phyloP scores from a whole-genome alignment of 2,888 invertebrate genomes.

The Drosophila helvetica region DNA sequence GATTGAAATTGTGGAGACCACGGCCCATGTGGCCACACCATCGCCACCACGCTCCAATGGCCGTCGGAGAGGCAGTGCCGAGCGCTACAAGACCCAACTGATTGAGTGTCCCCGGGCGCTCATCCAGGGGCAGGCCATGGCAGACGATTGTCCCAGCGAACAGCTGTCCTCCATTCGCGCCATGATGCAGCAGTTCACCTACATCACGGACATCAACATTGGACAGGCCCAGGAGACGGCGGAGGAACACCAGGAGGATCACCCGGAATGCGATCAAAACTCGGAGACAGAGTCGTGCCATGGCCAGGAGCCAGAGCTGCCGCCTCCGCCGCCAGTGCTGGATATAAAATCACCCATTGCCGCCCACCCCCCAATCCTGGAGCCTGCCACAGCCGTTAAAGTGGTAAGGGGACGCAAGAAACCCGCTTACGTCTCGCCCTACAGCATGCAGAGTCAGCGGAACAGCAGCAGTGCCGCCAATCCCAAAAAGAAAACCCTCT shows the following conservation, averaged over 20 bases:
- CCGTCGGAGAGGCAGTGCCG: conserved; percentile 84
- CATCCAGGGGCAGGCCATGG: conserved; percentile 28
- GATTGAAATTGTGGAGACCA: conserved; percentile 83
- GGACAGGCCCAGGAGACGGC: conserved; percentile 74
- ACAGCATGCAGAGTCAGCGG: conserved; percentile 83
- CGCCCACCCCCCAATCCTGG: conserved; percentile 43
- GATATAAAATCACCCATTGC: conserved; percentile 25
- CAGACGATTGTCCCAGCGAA: conserved; percentile 62
- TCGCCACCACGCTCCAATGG: conserved; percentile 54
- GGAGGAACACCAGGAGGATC: conserved; percentile 42
- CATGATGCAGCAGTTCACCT: conserved; percentile 81
- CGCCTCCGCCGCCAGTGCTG: conserved; percentile 21
- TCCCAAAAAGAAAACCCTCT: conserved; percentile 59
- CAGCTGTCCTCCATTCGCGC: conserved; percentile 79
- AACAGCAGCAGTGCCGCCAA: conserved; percentile 43
- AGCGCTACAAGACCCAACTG: conserved; percentile 90
- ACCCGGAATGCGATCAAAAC: conserved; percentile 85
- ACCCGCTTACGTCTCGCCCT: conserved; percentile 88
- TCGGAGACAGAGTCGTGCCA: conserved; percentile 85
- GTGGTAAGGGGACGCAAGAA: conserved; percentile 85
- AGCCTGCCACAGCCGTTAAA: conserved; percentile 66
- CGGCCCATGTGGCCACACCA: conserved; percentile 76
- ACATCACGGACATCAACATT: conserved; percentile 81
- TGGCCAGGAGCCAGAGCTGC: conserved; percentile 60
- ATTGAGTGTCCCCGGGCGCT: conserved; percentile 80